Evolutionary conservation across 2,888 invertebrate species (phyloP), one percentile per base, ranked within the genome.

Genomic region (Alloscopus bannaensis): DNA sequence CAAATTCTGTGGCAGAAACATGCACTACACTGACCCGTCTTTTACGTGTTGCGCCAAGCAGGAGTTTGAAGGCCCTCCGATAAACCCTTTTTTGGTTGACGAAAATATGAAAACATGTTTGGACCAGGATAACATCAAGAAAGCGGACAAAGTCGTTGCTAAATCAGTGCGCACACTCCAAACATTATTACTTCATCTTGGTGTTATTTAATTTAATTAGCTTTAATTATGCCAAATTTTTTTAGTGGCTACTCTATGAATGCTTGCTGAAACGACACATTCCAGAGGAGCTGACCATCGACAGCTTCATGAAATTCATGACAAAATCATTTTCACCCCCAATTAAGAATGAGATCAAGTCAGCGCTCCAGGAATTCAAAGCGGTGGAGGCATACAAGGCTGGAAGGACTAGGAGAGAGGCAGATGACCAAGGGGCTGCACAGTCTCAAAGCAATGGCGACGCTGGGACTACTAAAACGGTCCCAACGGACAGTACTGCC

Each of bases 161-260:
- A 72, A 36, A 65, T 40, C 55, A 50, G 72, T 72, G 13, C 13
- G 13, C 6, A 36, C 13, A 36, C 36, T 36, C 13, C 6, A 36
- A 36, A 36, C 36, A 6, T 36, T 36, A 8, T 36, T 8, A 36
- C 6, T 36, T 36, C 36, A 36, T 36, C 6, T 36, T 36, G 36
- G 13, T 36, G 13, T 36, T 36, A 36, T 36, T 36, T 6, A 36
- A 8, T 36, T 36, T 6, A 8, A 13, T 13, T 36, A 13, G 13
- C 36, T 13, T 36, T 36, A 8, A 36, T 8, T 36, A 36, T 36
- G 6, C 13, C 13, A 3, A 47, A 47, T 42, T 18, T 26, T 18
- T 57, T n/a, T 36, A 72, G 72, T 72, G 72, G 72, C 26, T 55
- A 3, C 18, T 72, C 6, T 72, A 72, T 24, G 45, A 55, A 55